phyloP scores from a whole-genome alignment of 2,888 invertebrate species.

The Agriotes lineatus region DNA sequence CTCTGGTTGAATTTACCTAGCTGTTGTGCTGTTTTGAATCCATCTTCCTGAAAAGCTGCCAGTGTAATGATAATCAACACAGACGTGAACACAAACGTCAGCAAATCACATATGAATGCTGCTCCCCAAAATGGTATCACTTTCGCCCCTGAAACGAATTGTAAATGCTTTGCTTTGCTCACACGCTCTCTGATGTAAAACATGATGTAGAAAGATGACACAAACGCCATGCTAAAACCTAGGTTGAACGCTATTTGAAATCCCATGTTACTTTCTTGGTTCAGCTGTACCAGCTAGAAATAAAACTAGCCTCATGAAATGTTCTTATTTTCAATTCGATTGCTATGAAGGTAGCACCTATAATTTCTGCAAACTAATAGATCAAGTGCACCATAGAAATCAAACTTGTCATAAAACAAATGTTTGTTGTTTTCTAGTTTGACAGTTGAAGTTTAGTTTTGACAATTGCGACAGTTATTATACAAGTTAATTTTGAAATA shows the following conservation, averaged over 20 bases:
- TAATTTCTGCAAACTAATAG: too few relatives aligned
- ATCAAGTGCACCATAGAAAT: too few relatives aligned
- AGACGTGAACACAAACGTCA: constrained; percentile 72
- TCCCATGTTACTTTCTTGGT: constrained; percentile 63
- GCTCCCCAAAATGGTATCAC: constrained; percentile 78
- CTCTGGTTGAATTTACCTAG: constrained; percentile 66
- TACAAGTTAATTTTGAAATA: too few relatives aligned
- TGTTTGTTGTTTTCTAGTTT: too few relatives aligned
- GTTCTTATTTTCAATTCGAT: too few relatives aligned
- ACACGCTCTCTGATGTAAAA: constrained; percentile 77
- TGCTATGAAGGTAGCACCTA: too few relatives aligned
- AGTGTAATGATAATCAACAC: constrained; percentile 73
- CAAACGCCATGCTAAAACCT: constrained; percentile 80
- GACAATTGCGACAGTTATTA: too few relatives aligned
- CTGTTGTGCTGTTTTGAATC: constrained; percentile 69
- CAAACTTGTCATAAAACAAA: too few relatives aligned
- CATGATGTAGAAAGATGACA: constrained; percentile 74
- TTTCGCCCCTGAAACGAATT: constrained; percentile 79
- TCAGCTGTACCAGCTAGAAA: constrained; percentile 54
- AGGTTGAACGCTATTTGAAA: constrained; percentile 76
- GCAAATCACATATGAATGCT: constrained; percentile 76
- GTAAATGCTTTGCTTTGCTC: constrained; percentile 77
- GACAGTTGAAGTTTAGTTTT: too few relatives aligned
- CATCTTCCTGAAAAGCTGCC: constrained; percentile 74
- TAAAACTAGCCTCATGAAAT: too few relatives aligned